These are phyloP conservation scores for Lagopus leucura DNA, from an alignment of 2,113 vertebrate genomes.

Conservation along the genomic window DNA sequence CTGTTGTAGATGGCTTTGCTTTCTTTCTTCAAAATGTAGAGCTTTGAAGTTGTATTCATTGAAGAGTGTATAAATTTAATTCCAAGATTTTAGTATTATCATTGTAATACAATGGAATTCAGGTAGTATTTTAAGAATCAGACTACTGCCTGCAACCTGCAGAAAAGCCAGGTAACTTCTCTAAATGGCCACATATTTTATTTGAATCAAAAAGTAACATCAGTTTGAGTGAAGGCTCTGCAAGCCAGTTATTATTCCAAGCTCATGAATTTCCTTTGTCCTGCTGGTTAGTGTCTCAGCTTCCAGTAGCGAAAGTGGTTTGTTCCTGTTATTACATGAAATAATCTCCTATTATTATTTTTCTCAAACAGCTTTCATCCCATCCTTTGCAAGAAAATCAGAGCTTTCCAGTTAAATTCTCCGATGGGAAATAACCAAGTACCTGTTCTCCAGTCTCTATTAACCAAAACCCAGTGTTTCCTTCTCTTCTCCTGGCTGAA, in stretches of 20 bases:
- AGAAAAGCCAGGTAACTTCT: constrained; percentile 13
- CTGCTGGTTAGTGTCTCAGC: neutral
- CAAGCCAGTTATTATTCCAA: neutral
- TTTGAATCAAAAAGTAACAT: neutral
- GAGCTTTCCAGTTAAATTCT: neutral
- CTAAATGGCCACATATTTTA: neutral
- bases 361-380: neutral
- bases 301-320: neutral
- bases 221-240: neutral
- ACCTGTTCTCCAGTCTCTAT: neutral
- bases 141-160: neutral
- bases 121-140: constrained; percentile 18
- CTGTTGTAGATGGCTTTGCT: neutral
- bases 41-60: neutral
- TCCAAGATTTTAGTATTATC: neutral
- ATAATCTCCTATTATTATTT: neutral
- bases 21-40: neutral
- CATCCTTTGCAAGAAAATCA: neutral
- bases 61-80: neutral
- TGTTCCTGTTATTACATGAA: neutral
- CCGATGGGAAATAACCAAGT: neutral
- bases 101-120: neutral
- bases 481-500: too few species aligned
- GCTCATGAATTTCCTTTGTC: neutral
- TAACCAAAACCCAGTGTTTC: neutral